These are phyloP conservation scores for Caracal caracal DNA, from an alignment of 2,113 vertebrate species.

Conservation along the genomic window DNA sequence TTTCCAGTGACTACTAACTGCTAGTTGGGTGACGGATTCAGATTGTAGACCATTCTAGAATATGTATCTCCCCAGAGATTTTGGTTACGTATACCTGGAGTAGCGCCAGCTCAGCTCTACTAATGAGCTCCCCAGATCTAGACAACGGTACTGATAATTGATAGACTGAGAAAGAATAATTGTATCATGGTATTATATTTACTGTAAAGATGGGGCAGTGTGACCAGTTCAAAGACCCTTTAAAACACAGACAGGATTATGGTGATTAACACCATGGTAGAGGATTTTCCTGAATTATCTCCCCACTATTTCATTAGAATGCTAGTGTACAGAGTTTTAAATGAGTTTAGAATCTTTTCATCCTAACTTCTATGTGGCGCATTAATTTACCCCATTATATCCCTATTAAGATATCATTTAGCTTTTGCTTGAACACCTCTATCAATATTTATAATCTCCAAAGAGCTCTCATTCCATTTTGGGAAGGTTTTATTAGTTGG, in stretches of 20 bases:
- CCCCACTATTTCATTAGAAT: not conserved
- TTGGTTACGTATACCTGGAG: not conserved
- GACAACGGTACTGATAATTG: not conserved
- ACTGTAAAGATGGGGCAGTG: not conserved
- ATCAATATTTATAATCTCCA: not conserved
- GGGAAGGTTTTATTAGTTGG: not conserved
- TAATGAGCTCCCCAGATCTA: not conserved
- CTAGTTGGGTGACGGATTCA: not conserved
- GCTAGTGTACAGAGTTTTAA: not conserved
- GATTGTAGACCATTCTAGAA: not conserved
- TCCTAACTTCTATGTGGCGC: not conserved
- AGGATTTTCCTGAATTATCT: not conserved
- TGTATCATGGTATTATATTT: not conserved
- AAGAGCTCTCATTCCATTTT: constrained; percentile 10
- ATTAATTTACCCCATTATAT: not conserved
- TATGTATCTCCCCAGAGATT: not conserved
- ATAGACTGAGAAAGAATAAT: not conserved
- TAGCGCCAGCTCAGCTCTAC: not conserved
- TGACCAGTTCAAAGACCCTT: not conserved
- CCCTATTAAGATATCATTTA: not conserved
- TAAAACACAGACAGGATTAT: not conserved
- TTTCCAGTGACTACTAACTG: not conserved
- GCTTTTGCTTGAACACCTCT: not conserved
- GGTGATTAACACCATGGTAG: not conserved
- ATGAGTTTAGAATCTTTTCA: not conserved